Percentiles rank a stretch among this genome's conserved stretches.
Conservation (phyloP, 2,797 vertebrate genomes). For the Rhinoraja longicauda region DNA sequence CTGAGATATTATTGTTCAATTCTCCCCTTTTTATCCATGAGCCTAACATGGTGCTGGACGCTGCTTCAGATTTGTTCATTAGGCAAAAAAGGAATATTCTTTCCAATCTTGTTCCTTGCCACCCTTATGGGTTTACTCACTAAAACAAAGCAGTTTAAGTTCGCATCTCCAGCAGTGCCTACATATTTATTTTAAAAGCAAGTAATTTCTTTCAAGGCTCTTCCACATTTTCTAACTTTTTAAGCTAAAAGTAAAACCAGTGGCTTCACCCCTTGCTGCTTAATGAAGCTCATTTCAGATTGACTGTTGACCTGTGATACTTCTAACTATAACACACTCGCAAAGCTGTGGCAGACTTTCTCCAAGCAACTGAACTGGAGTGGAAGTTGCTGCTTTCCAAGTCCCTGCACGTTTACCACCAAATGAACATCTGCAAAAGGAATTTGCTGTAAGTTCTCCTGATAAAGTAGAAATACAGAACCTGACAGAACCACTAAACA, state of each 20-base stretch:
- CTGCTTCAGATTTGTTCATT: not conserved
- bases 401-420: not conserved
- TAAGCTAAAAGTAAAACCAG: not conserved
- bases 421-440: conserved; percentile 34
- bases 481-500: conserved; percentile 4
- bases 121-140: not conserved
- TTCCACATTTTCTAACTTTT: not conserved
- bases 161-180: not conserved
- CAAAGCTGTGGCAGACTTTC: not conserved
- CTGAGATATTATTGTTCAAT: not conserved
- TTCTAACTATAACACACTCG: not conserved
- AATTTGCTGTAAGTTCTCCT: conserved; percentile 25
- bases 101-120: not conserved
- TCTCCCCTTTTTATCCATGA: not conserved
- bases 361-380: not conserved
- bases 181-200: not conserved
- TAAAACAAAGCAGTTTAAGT: not conserved
- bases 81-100: not conserved
- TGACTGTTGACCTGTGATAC: not conserved
- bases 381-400: not conserved
- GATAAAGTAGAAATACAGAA: conserved; percentile 25
- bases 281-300: not conserved
- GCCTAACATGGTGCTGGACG: not conserved
- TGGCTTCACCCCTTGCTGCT: not conserved
- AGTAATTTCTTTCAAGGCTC: not conserved